These are phyloP conservation scores for Gnathonemus echidnorhynchus DNA, from an alignment of 2,113 vertebrate genomes.

Conservation along the genomic window DNA sequence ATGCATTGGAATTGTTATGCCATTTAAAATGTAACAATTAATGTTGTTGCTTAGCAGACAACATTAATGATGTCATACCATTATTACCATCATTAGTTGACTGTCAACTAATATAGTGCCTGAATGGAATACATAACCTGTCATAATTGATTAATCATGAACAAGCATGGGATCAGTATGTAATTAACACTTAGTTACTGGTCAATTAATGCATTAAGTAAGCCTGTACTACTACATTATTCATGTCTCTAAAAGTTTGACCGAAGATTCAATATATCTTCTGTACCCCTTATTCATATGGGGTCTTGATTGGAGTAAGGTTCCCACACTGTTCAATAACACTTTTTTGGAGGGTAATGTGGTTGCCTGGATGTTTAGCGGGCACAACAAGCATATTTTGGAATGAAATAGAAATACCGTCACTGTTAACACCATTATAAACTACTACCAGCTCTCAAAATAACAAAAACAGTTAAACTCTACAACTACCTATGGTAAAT, in stretches of 20 bases:
- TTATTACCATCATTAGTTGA: no score
- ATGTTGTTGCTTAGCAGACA: not conserved
- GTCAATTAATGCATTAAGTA: no score
- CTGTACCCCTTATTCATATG: not conserved
- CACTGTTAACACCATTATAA: not conserved
- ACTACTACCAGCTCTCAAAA: not conserved
- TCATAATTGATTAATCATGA: no score
- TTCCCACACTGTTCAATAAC: slow-evolving; percentile 10
- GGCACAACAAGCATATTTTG: slow-evolving; percentile 15
- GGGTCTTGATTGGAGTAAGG: not conserved
- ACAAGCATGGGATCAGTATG: no score
- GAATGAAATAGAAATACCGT: not conserved
- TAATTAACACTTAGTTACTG: no score
- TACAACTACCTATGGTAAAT: not conserved
- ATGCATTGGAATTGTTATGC: not conserved
- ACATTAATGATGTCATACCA: no score
- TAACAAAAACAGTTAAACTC: not conserved
- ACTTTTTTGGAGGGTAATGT: slow-evolving; percentile 17
- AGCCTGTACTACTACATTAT: no score
- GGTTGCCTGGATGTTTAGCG: not conserved
- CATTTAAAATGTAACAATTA: not conserved
- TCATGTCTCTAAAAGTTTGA: no score
- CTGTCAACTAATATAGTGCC: no score
- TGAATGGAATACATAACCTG: no score
- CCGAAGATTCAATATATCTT: not conserved